Evolutionary conservation across 2,888 invertebrate species (phyloP).

Genomic region (Dynastes maya): DNA sequence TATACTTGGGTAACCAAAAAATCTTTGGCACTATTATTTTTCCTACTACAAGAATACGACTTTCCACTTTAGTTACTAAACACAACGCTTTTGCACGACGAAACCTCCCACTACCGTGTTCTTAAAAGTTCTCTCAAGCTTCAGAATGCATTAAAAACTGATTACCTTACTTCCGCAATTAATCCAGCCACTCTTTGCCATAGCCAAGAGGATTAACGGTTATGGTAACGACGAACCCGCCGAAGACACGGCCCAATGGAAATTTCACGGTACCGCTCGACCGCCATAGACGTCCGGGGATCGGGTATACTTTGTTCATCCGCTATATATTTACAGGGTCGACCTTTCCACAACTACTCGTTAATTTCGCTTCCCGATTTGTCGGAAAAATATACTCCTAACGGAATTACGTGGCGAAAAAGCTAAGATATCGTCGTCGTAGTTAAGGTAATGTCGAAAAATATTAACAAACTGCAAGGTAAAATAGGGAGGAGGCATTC

Average conservation of each 20-base stretch:
- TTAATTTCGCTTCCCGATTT: slow-evolving; percentile 9
- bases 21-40: too few species aligned
- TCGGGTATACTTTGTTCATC: not conserved
- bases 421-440: not conserved
- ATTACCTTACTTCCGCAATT: slow-evolving; percentile 25
- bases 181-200: not conserved
- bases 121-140: not conserved
- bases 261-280: slow-evolving; percentile 14
- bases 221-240: not conserved
- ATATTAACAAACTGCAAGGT: too few species aligned
- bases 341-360: not conserved
- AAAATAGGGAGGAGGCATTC: not conserved
- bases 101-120: not conserved
- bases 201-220: slow-evolving; percentile 7
- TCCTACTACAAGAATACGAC: too few species aligned
- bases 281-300: not conserved
- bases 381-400: not conserved
- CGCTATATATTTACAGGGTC: slow-evolving; percentile 15
- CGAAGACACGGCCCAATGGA: not conserved
- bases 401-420: not conserved
- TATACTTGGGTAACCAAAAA: too few species aligned
- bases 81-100: not conserved
- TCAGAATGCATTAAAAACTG: not conserved
- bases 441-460: not conserved
- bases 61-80: too few species aligned